Percentiles rank a stretch among this genome's conserved stretches.
Evolutionary conservation across 35 echinoderm and acorn worm species (phyloP).

Genomic region (Patiria miniata): DNA sequence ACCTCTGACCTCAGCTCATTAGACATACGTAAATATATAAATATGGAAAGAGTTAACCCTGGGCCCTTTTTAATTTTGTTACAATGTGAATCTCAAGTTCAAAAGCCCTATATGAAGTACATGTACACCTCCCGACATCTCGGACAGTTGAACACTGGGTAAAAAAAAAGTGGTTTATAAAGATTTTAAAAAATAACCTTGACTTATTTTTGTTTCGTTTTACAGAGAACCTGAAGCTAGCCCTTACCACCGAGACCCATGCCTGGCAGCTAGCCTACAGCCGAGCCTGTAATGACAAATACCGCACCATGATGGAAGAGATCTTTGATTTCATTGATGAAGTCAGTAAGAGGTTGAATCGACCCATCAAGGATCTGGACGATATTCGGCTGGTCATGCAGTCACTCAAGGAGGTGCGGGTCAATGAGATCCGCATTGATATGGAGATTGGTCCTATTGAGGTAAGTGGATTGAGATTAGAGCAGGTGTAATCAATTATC

Average conservation of each 20-base stretch:
- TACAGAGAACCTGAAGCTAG: constrained; percentile 92
- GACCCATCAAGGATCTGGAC: constrained; percentile 97
- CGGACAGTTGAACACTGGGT: too few species aligned
- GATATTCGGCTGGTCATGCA: constrained; percentile 96
- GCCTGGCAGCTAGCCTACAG: constrained; percentile 90
- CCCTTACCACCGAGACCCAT: constrained; percentile 92
- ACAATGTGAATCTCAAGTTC: too few species aligned
- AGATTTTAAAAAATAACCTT: not conserved
- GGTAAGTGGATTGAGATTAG: constrained; percentile 41
- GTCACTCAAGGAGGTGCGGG: constrained; percentile 88
- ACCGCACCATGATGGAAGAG: constrained; percentile 90
- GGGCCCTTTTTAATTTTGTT: too few species aligned
- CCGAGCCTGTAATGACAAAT: constrained; percentile 88
- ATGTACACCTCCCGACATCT: too few species aligned
- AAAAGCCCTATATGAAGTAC: too few species aligned
- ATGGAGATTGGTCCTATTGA: constrained; percentile 99
- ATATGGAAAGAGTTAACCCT: too few species aligned
- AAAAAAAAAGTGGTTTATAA: not conserved
- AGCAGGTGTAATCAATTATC: too few species aligned
- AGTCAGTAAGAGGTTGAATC: constrained; percentile 71
- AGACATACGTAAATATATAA: too few species aligned
- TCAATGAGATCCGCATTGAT: constrained; percentile 98
- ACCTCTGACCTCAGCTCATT: too few species aligned
- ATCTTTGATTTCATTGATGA: constrained; percentile 98
- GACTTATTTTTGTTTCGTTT: too few species aligned